Conservation (phyloP, 1,140 invertebrate genomes). For the Rhizoglyphus robini region DNA sequence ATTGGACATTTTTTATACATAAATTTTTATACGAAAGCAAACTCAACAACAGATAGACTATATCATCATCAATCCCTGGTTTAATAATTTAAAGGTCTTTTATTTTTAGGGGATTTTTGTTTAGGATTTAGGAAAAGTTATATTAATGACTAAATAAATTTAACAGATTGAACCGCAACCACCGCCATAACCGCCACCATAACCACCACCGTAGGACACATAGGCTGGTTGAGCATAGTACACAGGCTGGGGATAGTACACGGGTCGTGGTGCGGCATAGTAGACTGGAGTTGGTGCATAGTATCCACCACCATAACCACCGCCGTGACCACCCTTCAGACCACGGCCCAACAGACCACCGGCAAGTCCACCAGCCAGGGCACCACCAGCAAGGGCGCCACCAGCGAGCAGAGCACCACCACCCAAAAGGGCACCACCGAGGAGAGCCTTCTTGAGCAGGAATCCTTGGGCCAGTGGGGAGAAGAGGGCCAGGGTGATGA, state of each 20-base stretch:
- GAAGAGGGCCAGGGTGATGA: not conserved
- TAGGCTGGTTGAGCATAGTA: no score
- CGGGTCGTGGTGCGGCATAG: not conserved
- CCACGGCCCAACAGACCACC: not conserved
- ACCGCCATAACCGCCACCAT: not conserved
- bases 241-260: no score
- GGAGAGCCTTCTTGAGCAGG: not conserved
- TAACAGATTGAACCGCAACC: no score
- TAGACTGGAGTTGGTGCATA: not conserved
- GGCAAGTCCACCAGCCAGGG: not conserved
- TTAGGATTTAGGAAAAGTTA: no score
- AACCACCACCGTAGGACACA: not conserved
- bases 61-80: no score
- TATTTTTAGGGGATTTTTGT: no score
- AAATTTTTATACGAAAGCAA: no score
- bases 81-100: no score
- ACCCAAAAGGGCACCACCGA: not conserved
- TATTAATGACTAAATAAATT: no score
- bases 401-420: not conserved
- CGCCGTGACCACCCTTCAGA: not conserved
- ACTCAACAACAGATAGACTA: no score
- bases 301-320: not conserved
- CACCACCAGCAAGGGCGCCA: not conserved
- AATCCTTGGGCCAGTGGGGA: not conserved
- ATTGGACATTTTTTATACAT: no score